Evolutionary conservation across 2,888 invertebrate species (phyloP).

Genomic region (Clistopyga incitator): DNA sequence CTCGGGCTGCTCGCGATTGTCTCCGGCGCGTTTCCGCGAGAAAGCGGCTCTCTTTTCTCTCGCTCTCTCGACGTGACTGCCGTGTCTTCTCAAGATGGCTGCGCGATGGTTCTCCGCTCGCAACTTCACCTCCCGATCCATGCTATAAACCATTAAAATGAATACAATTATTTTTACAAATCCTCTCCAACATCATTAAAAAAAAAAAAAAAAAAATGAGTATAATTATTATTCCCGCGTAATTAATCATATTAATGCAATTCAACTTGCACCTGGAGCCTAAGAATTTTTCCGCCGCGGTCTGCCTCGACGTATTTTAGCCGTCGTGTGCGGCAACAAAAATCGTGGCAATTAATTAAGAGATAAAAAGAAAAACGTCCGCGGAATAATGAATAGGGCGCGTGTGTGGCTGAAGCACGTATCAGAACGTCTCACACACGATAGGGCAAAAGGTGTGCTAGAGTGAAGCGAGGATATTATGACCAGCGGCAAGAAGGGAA

Average conservation of each 20-base stretch:
- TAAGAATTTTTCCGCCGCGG: slow-evolving; percentile 5
- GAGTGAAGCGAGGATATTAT: slow-evolving; percentile 43
- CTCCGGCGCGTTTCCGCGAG: slow-evolving; percentile 53
- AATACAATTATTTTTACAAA: neutral
- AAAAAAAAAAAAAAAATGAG: neutral
- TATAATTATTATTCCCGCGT: neutral
- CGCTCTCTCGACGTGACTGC: slow-evolving; percentile 47
- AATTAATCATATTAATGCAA: neutral
- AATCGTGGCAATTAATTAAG: slow-evolving; percentile 70
- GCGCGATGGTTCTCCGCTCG: slow-evolving; percentile 17
- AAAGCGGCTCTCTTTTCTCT: slow-evolving; percentile 42
- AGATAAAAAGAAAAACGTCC: slow-evolving; percentile 64
- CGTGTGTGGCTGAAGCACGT: slow-evolving; percentile 59
- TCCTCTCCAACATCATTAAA: neutral
- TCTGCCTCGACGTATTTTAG: neutral
- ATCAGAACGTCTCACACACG: slow-evolving; percentile 67
- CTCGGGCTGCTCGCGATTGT: slow-evolving; percentile 46
- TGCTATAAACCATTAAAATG: slow-evolving; percentile 12
- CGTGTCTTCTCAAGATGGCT: slow-evolving; percentile 45
- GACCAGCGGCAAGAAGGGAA: slow-evolving; percentile 34
- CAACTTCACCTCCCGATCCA: slow-evolving; percentile 21
- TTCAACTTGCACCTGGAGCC: neutral
- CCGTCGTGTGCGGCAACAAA: neutral
- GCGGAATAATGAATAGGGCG: slow-evolving; percentile 53
- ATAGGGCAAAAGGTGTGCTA: slow-evolving; percentile 42